Conservation (phyloP, 92 coral and sea anemone species). For the Blastomussa wellsi region DNA sequence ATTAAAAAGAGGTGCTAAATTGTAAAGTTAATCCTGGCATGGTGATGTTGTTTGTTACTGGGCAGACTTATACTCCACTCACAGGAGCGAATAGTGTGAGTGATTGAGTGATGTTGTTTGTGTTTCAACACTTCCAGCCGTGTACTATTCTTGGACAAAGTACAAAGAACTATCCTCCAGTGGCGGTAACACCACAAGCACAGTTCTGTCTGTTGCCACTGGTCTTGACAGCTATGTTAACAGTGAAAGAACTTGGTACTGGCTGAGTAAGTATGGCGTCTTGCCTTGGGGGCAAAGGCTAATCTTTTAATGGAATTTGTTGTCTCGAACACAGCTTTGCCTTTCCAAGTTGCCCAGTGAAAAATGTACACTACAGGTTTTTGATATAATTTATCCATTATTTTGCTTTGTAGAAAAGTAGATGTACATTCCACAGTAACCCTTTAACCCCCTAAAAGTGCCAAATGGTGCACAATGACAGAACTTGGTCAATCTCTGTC, state of each 20-base stretch:
- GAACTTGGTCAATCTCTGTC: too few species aligned
- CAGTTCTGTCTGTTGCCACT: slow-evolving; percentile 57
- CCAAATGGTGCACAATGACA: too few species aligned
- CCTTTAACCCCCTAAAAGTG: too few species aligned
- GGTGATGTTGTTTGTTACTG: not conserved
- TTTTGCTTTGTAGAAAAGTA: too few species aligned
- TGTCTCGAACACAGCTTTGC: not conserved
- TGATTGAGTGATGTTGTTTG: not conserved
- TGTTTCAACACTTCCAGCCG: slow-evolving; percentile 47
- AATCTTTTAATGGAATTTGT: not conserved
- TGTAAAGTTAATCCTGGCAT: too few species aligned
- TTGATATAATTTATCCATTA: too few species aligned
- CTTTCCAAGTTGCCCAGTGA: too few species aligned
- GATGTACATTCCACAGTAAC: too few species aligned
- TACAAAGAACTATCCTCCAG: slow-evolving; percentile 69
- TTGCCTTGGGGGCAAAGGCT: not conserved
- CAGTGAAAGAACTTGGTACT: slow-evolving; percentile 84
- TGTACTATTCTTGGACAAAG: slow-evolving; percentile 89
- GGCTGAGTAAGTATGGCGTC: slow-evolving; percentile 74
- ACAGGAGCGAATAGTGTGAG: too few species aligned
- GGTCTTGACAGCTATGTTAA: slow-evolving; percentile 84
- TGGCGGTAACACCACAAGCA: slow-evolving; percentile 48
- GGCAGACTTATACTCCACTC: too few species aligned
- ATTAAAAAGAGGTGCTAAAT: not conserved
- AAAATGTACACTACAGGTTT: too few species aligned